These are phyloP conservation scores for Hypsibius dujardini DNA, from an alignment of 1,140 invertebrate species.

Conservation along the genomic window DNA sequence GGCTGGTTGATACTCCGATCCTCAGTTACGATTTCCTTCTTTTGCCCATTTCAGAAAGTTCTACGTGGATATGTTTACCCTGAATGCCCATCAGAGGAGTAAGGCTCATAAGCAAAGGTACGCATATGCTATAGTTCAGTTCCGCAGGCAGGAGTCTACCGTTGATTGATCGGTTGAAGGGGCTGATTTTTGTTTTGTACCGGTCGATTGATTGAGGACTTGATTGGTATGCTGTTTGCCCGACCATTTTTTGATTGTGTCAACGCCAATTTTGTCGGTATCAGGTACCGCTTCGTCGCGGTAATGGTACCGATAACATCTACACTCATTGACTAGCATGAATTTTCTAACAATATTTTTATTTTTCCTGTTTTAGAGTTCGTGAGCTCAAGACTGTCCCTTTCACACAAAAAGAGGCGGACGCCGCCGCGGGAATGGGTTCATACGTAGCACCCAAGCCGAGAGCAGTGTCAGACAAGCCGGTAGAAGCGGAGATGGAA, in stretches of 20 bases:
- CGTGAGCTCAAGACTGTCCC: slow-evolving; percentile 3
- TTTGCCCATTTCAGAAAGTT: neutral
- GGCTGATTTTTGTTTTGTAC: neutral
- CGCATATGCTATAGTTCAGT: neutral
- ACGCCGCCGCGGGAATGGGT: slow-evolving; percentile 6
- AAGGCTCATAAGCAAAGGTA: slow-evolving; percentile 15
- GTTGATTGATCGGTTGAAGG: neutral
- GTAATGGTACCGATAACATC: neutral
- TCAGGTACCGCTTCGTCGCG: neutral
- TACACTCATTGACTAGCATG: neutral
- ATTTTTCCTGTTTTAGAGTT: neutral
- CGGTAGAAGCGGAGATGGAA: no score
- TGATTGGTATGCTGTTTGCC: neutral
- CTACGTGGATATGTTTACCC: neutral
- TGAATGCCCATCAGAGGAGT: neutral
- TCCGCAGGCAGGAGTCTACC: no score
- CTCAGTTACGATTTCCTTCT: neutral
- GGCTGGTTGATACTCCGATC: neutral
- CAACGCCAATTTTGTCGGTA: no score
- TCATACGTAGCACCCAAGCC: neutral
- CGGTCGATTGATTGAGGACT: neutral
- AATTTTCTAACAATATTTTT: neutral
- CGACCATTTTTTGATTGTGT: no score
- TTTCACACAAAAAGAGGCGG: slow-evolving; percentile 7
- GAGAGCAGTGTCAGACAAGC: neutral